Evolutionary conservation across 2,888 invertebrate genomes (phyloP).

Genomic region (Leucozona laternaria): DNA sequence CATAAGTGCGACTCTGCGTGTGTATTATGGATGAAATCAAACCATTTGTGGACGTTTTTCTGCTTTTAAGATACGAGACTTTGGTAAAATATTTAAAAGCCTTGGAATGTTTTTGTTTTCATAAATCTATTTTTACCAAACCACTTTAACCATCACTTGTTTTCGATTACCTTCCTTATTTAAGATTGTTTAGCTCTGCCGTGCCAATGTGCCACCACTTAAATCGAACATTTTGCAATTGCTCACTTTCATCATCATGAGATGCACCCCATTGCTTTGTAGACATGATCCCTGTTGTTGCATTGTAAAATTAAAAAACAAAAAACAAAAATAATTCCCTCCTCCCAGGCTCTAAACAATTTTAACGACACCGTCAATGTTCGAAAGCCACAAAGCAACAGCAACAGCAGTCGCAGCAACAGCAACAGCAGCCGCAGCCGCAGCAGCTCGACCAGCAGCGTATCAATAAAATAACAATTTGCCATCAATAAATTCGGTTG

Average conservation of each 20-base stretch:
- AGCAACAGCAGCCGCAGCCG: constrained; percentile 24
- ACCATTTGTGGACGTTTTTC: too few species aligned
- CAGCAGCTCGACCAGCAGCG: constrained; percentile 31
- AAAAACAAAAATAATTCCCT: neutral
- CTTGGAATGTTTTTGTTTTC: neutral
- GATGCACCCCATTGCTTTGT: constrained; percentile 23
- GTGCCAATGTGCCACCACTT: neutral
- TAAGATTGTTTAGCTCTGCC: neutral
- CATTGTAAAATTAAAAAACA: neutral
- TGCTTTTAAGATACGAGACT: too few species aligned
- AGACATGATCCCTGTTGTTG: neutral
- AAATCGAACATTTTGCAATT: constrained; percentile 15
- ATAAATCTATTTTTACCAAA: neutral
- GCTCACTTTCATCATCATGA: constrained; percentile 26
- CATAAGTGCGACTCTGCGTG: too few species aligned
- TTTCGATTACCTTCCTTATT: too few species aligned
- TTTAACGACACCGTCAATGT: constrained; percentile 13
- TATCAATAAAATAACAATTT: constrained; percentile 67
- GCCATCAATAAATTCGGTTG: constrained; percentile 69
- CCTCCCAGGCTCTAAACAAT: neutral
- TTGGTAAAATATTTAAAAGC: neutral
- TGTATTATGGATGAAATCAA: too few species aligned
- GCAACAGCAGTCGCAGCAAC: neutral
- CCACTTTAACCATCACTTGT: neutral
- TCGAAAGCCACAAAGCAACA: constrained; percentile 17